Evolutionary conservation across 2,888 invertebrate species (phyloP).

Genomic region (Taenaris catops): DNA sequence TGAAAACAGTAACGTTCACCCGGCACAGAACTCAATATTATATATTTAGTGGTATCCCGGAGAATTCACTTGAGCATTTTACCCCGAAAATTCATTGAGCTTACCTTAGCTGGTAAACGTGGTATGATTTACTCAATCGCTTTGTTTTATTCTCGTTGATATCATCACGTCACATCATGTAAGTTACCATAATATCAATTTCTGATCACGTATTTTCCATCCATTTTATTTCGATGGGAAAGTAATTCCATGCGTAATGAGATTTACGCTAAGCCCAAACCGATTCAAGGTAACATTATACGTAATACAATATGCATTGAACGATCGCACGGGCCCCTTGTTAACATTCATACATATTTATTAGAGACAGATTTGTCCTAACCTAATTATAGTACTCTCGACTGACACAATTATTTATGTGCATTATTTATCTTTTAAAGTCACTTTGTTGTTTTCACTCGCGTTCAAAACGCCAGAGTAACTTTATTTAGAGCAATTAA

Average conservation of each 20-base stretch:
- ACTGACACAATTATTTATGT: not conserved
- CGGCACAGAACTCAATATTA: too few relatives aligned
- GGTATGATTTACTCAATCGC: too few relatives aligned
- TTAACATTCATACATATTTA: slow-evolving; percentile 16
- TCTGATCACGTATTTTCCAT: not conserved
- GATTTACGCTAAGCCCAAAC: slow-evolving; percentile 7
- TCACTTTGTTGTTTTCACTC: not conserved
- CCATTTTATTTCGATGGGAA: slow-evolving; percentile 1
- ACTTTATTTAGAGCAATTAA: too few relatives aligned
- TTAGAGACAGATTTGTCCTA: slow-evolving; percentile 13
- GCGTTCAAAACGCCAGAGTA: not conserved
- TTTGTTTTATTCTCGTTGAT: too few relatives aligned
- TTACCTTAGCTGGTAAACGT: too few relatives aligned
- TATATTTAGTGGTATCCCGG: too few relatives aligned
- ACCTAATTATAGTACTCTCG: slow-evolving; percentile 6
- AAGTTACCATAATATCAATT: not conserved
- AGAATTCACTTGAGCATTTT: too few relatives aligned
- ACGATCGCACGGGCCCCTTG: slow-evolving; percentile 1
- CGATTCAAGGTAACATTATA: slow-evolving; percentile 4
- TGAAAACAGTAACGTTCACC: too few relatives aligned
- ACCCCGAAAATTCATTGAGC: too few relatives aligned
- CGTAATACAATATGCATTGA: slow-evolving; percentile 12
- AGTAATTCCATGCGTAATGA: slow-evolving; percentile 1
- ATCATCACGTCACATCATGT: too few relatives aligned
- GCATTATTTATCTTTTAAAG: slow-evolving; percentile 4